Evolutionary conservation across 2,113 vertebrate species (phyloP).

Genomic region (Phalacrocorax pelagicus): DNA sequence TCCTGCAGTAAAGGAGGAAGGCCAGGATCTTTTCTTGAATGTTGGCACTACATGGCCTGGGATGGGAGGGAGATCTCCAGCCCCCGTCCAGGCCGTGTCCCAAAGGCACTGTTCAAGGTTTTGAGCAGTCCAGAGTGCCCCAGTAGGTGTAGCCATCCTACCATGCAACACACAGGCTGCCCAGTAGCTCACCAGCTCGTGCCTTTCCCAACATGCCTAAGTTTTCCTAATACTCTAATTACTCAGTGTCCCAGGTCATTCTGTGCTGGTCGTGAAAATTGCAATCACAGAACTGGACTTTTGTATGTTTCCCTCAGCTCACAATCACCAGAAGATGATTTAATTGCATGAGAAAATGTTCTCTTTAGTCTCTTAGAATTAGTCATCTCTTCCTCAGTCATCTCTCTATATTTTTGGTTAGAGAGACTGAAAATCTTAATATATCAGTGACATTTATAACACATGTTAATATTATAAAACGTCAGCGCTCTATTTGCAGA

Average conservation of each 20-base stretch:
- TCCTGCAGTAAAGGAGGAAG: not conserved
- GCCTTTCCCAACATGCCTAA: not conserved
- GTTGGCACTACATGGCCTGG: not conserved
- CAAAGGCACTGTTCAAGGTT: not conserved
- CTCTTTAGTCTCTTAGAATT: constrained; percentile 66
- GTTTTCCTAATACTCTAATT: not conserved
- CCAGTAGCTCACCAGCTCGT: not conserved
- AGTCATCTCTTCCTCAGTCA: constrained; percentile 67
- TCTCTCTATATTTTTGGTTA: constrained; percentile 74
- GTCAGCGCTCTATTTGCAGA: constrained; percentile 77
- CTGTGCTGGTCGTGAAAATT: not conserved
- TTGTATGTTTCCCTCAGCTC: constrained; percentile 33
- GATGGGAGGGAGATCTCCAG: not conserved
- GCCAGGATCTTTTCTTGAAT: not conserved
- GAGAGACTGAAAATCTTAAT: constrained; percentile 79
- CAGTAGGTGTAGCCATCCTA: not conserved
- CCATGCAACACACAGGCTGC: not conserved
- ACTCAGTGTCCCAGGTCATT: not conserved
- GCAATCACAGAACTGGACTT: not conserved
- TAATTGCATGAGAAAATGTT: constrained; percentile 65
- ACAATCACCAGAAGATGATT: constrained; percentile 57
- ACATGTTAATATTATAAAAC: constrained; percentile 82
- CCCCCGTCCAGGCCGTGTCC: not conserved
- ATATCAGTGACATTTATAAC: constrained; percentile 84
- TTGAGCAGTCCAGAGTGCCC: not conserved